Conservation (phyloP, 2,888 invertebrate genomes). For the Spodoptera exigua region DNA sequence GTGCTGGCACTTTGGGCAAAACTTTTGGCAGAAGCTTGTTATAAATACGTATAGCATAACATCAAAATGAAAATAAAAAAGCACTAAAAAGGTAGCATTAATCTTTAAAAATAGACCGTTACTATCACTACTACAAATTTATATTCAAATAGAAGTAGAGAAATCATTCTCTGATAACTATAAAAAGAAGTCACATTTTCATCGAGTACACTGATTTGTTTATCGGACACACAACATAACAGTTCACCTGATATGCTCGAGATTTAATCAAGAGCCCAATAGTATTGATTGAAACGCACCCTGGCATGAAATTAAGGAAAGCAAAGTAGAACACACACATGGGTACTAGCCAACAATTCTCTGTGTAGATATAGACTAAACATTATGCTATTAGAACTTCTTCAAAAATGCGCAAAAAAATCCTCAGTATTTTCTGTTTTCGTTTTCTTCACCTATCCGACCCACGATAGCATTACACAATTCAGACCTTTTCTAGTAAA, state of each 20-base stretch:
- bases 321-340: conserved; percentile 7
- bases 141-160: too few relatives aligned
- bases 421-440: conserved; percentile 49
- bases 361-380: background rate
- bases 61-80: too few relatives aligned
- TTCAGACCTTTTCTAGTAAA: conserved; percentile 80
- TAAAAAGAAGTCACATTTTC: background rate
- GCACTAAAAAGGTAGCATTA: too few relatives aligned
- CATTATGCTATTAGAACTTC: conserved; percentile 22
- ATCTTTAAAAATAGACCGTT: too few relatives aligned
- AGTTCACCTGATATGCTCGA: conserved; percentile 8
- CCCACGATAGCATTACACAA: conserved; percentile 73
- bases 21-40: too few relatives aligned
- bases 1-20: too few relatives aligned
- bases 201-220: too few relatives aligned
- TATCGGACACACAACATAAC: background rate
- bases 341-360: conserved; percentile 20
- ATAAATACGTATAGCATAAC: too few relatives aligned
- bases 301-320: conserved; percentile 25
- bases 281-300: conserved; percentile 19
- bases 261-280: conserved; percentile 24
- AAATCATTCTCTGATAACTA: background rate
- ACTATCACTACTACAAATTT: too few relatives aligned
- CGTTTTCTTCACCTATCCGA: conserved; percentile 71
- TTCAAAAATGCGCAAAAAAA: conserved; percentile 43